Percentiles rank a stretch among this genome's conserved stretches.
Evolutionary conservation across 2,888 invertebrate genomes (phyloP).

Genomic region (Herminia tarsipennalis): DNA sequence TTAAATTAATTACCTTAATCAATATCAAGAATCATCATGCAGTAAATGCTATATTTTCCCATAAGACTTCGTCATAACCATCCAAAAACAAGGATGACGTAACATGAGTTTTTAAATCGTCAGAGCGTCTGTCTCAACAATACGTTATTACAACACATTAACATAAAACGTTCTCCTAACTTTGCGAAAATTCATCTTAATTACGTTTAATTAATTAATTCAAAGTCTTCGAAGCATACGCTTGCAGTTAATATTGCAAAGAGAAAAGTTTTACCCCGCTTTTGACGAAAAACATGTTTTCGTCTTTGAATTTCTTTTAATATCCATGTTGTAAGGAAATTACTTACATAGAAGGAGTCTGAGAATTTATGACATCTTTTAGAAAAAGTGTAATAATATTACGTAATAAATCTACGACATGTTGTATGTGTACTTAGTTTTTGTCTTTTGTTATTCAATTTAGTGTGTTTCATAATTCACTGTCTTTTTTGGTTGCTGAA

Average conservation of each 20-base stretch:
- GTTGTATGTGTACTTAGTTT: not conserved
- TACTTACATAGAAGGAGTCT: not conserved
- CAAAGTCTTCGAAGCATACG: not conserved
- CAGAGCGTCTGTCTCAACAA: not conserved
- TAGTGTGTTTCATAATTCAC: too few relatives aligned
- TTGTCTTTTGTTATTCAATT: too few relatives aligned
- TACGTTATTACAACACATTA: not conserved
- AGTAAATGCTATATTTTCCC: too few relatives aligned
- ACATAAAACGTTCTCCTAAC: not conserved
- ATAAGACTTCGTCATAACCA: too few relatives aligned
- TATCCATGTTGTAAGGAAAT: slow-evolving; percentile 1
- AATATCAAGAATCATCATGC: too few relatives aligned
- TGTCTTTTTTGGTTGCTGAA: too few relatives aligned
- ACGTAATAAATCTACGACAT: slow-evolving; percentile 5
- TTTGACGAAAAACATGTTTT: not conserved
- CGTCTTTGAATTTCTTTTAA: not conserved
- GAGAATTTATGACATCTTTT: not conserved
- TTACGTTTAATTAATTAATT: slow-evolving; percentile 4
- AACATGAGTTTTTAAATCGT: too few relatives aligned
- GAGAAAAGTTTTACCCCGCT: slow-evolving; percentile 1
- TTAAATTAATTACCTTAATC: too few relatives aligned
- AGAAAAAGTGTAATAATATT: slow-evolving; percentile 8
- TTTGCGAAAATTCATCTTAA: not conserved
- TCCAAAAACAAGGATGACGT: too few relatives aligned
- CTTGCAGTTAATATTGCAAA: not conserved